Base-by-base conservation (phyloP, 2,113 vertebrate species). In the Bubo bubo region DNA sequence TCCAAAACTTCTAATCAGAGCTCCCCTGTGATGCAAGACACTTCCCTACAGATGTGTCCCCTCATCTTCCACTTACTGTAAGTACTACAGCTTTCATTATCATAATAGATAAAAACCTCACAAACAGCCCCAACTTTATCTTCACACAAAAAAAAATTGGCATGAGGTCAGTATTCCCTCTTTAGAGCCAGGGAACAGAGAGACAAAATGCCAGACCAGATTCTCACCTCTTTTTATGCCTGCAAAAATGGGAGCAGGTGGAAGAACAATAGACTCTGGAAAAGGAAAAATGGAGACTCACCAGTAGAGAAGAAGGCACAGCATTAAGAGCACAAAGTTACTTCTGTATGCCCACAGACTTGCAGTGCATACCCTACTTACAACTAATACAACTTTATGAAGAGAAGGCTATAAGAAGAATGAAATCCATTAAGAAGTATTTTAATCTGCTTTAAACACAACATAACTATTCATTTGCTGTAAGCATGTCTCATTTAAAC, bases 361-460 rank as follows among this genome's bases (percentile, higher is more conserved):
- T 39, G 30, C 28, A 58, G 55, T 11, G 17, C 28, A 15, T 41
- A 79, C 4, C 20, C n/a, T 53, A 6, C 45, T 67, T 49, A 63
- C 4, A 88, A 24, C 30, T 75, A 39, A 86, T 58, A 45, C 23
- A 83, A 70, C 59, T 83, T 76, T 58, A 76, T 1, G 1, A 50
- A 71, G 59, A 83, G 45, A 74, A 62, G 6, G 47, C 16, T 56
- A 4, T 19, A 55, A 77, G 73, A 87, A 92, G 63, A 96, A 82
- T 62, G 58, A 95, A 93, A 95, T 76, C 68, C 49, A 92, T 88
- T 80, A 66, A 77, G 62, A 72, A 60, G 39, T 82, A 79, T 79
- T 93, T 89, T 90, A 93, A 93, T 82, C 93, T 96, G 52, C 88
- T 97, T 94, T 92, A 93, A 96, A 90, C 10, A n/a, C 74, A 82